Evolutionary conservation across 2,797 vertebrate genomes (phyloP).

Genomic region (Hippopotamyrus pictus): DNA sequence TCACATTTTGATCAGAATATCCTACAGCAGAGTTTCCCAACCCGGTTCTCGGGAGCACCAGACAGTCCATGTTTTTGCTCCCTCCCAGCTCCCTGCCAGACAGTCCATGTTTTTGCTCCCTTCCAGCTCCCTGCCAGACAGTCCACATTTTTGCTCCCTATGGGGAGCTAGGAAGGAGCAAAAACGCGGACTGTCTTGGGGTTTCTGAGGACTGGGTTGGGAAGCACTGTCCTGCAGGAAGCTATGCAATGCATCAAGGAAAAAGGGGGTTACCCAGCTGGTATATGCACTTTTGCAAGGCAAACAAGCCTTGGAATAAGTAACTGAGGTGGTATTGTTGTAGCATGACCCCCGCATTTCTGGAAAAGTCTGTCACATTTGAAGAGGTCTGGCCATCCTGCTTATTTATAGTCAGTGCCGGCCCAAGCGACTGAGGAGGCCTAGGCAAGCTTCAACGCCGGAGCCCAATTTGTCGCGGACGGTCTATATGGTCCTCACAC

Average conservation of each 20-base stretch:
- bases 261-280: neutral
- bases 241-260: neutral
- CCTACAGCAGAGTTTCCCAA: neutral
- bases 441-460: neutral
- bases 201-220: neutral
- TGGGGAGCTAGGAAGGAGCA: neutral
- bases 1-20: neutral
- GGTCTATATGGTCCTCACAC: neutral
- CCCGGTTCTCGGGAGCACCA: neutral
- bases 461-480: neutral
- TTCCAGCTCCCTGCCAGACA: neutral
- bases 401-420: neutral
- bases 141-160: neutral
- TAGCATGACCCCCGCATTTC: neutral
- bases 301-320: neutral
- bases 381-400: neutral
- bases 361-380: neutral
- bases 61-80: neutral
- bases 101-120: neutral
- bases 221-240: neutral
- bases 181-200: neutral
- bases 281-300: neutral
- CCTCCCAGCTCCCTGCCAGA: neutral
- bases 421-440: neutral
- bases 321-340: neutral